Evolutionary conservation across 2,113 vertebrate species (phyloP).

Genomic region (Grammomys surdaster): DNA sequence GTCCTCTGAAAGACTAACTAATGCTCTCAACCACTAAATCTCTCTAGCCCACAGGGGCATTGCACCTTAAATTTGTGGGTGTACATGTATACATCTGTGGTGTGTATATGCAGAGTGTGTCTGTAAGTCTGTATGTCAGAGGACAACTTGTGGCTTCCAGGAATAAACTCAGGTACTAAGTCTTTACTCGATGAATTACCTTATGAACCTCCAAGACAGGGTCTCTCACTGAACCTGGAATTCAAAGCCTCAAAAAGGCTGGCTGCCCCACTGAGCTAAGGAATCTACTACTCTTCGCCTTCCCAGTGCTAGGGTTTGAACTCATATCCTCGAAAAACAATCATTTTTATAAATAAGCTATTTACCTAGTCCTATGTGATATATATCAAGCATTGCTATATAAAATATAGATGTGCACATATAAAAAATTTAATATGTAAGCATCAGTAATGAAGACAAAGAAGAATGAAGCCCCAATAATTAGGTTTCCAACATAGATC

Average conservation of each 20-base stretch:
- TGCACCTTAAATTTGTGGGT: background rate
- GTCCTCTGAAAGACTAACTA: background rate
- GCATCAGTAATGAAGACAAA: constrained; percentile 52
- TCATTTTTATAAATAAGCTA: background rate
- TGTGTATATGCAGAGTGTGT: background rate
- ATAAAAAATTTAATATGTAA: constrained; percentile 4
- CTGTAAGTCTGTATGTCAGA: background rate
- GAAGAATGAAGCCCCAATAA: constrained; percentile 38
- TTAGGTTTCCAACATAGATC: background rate
- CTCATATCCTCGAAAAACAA: background rate
- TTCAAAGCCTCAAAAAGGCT: background rate
- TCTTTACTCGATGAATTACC: background rate
- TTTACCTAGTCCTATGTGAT: background rate
- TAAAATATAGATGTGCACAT: constrained; percentile 21
- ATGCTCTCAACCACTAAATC: background rate
- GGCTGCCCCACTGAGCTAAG: background rate
- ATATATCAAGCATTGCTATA: background rate
- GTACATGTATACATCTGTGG: too few species aligned
- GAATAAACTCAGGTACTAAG: background rate
- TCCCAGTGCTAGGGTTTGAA: background rate
- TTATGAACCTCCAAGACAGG: background rate
- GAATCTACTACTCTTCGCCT: background rate
- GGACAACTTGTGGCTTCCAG: background rate
- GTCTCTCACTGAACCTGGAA: background rate
- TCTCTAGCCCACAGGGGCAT: background rate